Base-by-base conservation (phyloP, 2,797 vertebrate genomes). In the Phataginus tetradactyla region DNA sequence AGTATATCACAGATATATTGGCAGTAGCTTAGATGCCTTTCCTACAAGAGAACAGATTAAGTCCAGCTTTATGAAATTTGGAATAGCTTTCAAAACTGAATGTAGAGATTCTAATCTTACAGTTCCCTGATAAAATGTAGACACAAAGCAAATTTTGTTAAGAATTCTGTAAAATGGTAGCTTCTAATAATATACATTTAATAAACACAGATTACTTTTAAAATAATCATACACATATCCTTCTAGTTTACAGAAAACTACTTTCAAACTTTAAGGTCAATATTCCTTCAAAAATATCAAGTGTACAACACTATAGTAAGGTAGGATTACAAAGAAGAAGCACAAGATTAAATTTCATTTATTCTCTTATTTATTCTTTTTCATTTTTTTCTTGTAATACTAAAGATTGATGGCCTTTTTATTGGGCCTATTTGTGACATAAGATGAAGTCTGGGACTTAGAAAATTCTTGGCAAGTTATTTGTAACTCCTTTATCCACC, bases 1-100 rank as follows among this genome's bases (percentile, higher is more conserved):
- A 85, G 57, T 90, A 66, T 81, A 8, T 84, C 72, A 93, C 5
- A 23, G 74, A 95, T 66, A 83, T 83, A 95, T 37, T 20, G 1
- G 55, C 23, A 97, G 39, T 72, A 90, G 4, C 53, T 83, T 94
- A 95, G 45, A 96, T 37, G 69, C 53, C 86, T 97, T 96, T 96
- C 5, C 49, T 96, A 84, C 4, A 55, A 93, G 14, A 91, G 32
- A 96, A 93, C 4, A 97, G 71, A 97, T 97, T 97, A 97, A 94
- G 88, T 96, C 1, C 86, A 34, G 25, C 97, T 95, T 93, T 92
- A 80, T 9, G 86, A 95, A 95, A 94, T 90, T 98, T 93, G 91
- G 29, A 78, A 88, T 39, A 86, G 5, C 14, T 97, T 96, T 61
- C 25, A 96, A 14, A 96, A 59, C 66, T 95, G 69, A 97, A 69